Base-by-base conservation (phyloP, 2,113 vertebrate genomes). In the Ptyas mucosa region DNA sequence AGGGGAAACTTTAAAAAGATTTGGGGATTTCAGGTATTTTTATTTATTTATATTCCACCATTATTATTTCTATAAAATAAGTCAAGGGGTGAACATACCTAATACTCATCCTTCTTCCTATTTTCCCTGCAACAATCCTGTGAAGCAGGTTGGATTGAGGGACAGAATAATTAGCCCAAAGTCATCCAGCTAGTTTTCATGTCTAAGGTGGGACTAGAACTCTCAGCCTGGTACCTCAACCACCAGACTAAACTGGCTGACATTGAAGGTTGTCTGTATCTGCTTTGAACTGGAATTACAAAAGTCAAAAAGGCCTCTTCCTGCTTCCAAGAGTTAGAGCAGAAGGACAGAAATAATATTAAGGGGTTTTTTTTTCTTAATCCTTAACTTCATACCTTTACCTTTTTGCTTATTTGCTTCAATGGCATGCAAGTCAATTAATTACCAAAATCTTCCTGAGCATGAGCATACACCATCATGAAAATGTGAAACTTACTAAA, bases 401-500 rank as follows among this genome's bases (percentile, higher is more conserved):
- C 64, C 8, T 58, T n/a, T 88, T 0, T 2, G 8, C 8, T 43
- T 81, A 7, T 20, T 81, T 81, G 93, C 90, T 92, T 92, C 94
- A 93, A 96, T 14, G 64, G 95, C 94, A 95, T 97, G 43, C 52
- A 94, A 95, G 91, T 91, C 93, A 94, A 87, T 95, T 51, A 95
- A 88, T 91, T 95, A 94, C 89, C 94, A 2, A 95, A 92, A 93
- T 92, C 94, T 89, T 96, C 94, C 96, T 95, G 90, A 95, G 92
- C 85, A 95, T 93, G 94, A 94, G 95, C 91, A 95, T 94, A 95
- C 94, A 95, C 94, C 96, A 94, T 93, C 89, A 92, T 93, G 97
- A 95, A 94, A 95, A 95, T 96, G 87, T 95, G 97, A 90, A 92
- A 98, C 99, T 99, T 97, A 99, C 99, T 98, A 97, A 99, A 99